A percentile compares a stretch with the other conserved stretches of the same genome.
phyloP scores from a whole-genome alignment of 2,113 vertebrate species.

The Saguinus midas region DNA sequence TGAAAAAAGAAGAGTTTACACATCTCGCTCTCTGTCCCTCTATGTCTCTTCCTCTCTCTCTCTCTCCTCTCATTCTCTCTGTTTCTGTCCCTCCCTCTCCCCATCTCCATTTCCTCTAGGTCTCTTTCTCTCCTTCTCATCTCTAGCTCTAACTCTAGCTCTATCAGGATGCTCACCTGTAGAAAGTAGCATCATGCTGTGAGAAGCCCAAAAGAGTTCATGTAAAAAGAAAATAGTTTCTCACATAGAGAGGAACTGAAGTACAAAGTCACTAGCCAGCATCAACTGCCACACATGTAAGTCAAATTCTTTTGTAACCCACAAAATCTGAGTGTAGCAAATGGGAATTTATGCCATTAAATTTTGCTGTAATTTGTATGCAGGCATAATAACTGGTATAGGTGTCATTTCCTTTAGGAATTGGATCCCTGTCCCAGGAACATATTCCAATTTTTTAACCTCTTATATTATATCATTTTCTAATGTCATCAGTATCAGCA shows the following conservation, averaged over 20 bases:
- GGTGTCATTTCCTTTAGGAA: background rate
- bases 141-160: background rate
- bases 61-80: too few relatives aligned
- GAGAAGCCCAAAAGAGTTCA: background rate
- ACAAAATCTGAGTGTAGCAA: background rate
- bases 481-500: background rate
- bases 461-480: background rate
- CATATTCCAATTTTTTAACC: background rate
- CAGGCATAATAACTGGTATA: background rate
- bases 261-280: background rate
- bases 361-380: background rate
- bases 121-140: too few relatives aligned
- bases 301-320: background rate
- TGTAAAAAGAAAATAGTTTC: background rate
- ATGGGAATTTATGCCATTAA: background rate
- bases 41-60: background rate
- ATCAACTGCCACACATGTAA: background rate
- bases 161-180: background rate
- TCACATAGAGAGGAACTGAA: background rate
- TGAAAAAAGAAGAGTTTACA: background rate
- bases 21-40: background rate
- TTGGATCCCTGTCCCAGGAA: background rate
- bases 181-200: background rate
- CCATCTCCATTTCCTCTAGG: background rate
- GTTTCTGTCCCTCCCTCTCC: too few relatives aligned